Percentiles rank a stretch among this genome's conserved stretches.
Conservation (phyloP, 2,113 vertebrate species). For the Parus major region DNA sequence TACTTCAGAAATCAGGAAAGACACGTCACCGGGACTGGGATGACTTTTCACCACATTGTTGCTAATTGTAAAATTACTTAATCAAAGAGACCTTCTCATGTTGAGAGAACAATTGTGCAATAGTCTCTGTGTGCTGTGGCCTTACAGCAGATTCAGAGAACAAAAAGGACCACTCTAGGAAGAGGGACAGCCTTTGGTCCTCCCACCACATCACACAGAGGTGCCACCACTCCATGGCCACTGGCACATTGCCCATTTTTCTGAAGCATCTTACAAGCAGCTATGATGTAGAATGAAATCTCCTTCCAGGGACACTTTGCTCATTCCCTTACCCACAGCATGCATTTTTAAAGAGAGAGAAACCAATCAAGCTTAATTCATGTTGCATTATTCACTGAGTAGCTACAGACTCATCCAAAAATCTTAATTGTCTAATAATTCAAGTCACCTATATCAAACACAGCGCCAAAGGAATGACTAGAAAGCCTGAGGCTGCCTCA, state of each 20-base stretch:
- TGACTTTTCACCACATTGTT: background rate
- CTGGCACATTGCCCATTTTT: background rate
- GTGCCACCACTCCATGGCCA: background rate
- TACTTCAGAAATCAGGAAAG: background rate
- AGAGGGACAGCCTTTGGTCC: background rate
- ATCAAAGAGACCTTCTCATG: background rate
- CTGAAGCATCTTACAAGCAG: background rate
- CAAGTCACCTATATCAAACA: background rate
- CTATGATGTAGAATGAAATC: background rate
- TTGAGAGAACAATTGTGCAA: background rate
- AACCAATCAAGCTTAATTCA: slow-evolving; percentile 1
- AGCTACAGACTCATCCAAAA: slow-evolving; percentile 22
- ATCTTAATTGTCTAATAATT: slow-evolving; percentile 43
- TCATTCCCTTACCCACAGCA: background rate
- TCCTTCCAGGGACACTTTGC: background rate
- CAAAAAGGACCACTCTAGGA: background rate
- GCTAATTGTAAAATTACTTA: background rate
- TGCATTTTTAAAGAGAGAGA: slow-evolving; percentile 42
- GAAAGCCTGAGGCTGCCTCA: background rate
- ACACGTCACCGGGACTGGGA: background rate
- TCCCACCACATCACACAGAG: background rate
- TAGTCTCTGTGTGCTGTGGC: background rate
- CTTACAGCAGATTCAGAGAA: background rate
- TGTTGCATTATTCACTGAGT: slow-evolving; percentile 45
- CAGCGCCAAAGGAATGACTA: background rate